A percentile compares a stretch with the other conserved stretches of the same genome.
Conservation (phyloP, 2,888 invertebrate genomes). For the Sylvicola cinctus region DNA sequence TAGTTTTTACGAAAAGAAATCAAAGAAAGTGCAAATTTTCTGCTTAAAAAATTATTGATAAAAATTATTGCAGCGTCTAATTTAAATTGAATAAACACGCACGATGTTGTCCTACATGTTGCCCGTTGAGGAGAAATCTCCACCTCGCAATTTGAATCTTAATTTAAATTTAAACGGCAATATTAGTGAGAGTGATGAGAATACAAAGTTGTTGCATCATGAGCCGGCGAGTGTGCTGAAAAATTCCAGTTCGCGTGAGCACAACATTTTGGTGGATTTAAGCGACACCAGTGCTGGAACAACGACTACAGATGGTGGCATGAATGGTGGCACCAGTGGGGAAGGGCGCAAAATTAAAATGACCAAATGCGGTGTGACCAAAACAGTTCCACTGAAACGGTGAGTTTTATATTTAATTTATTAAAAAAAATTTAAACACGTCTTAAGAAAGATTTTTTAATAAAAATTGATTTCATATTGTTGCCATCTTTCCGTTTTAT, state of each 20-base stretch:
- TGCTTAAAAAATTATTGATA: too few species aligned
- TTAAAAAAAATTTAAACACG: too few species aligned
- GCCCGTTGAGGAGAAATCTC: conserved; percentile 56
- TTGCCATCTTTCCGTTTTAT: not conserved
- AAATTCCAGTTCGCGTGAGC: not conserved
- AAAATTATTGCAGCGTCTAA: too few species aligned
- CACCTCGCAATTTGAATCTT: conserved; percentile 20
- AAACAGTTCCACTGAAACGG: conserved; percentile 23
- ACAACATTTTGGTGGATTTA: conserved; percentile 1
- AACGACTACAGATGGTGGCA: not conserved
- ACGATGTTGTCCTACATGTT: conserved; percentile 60
- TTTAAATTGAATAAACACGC: not conserved
- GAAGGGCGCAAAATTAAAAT: conserved; percentile 15
- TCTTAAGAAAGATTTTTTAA: too few species aligned
- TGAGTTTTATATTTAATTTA: conserved; percentile 8
- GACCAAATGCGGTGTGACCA: conserved; percentile 17
- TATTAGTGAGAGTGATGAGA: conserved; percentile 1
- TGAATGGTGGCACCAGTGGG: not conserved
- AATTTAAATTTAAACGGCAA: conserved; percentile 5
- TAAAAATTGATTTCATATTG: not conserved
- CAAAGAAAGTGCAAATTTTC: too few species aligned
- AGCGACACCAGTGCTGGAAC: not conserved
- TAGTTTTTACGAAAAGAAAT: too few species aligned
- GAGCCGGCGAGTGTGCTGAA: conserved; percentile 5
- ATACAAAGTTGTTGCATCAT: conserved; percentile 7